These are phyloP conservation scores for Drosophila prostipennis DNA, from an alignment of 2,888 invertebrate species.

Conservation along the genomic window DNA sequence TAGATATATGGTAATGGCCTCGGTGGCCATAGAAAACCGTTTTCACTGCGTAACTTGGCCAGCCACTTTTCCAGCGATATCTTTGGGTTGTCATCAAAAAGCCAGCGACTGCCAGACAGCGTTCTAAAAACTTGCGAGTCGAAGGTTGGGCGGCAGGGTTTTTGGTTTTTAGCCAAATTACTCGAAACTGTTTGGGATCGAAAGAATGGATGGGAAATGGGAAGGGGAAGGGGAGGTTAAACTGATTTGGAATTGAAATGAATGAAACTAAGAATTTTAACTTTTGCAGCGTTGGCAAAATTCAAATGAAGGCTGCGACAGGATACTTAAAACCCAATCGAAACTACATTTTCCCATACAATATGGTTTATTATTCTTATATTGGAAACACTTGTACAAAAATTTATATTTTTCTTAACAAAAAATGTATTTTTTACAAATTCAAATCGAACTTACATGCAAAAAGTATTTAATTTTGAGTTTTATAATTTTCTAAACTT, in stretches of 20 bases:
- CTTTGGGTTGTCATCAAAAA: slow-evolving; percentile 69
- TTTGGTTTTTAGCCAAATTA: slow-evolving; percentile 79
- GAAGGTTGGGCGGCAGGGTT: slow-evolving; percentile 29
- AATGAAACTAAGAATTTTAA: slow-evolving; percentile 57
- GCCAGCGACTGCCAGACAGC: slow-evolving; percentile 56
- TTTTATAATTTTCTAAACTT: no score
- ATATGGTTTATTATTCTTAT: slow-evolving; percentile 4
- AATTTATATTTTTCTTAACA: not conserved
- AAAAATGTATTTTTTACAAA: not conserved
- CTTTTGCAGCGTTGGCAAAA: slow-evolving; percentile 70
- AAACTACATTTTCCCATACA: slow-evolving; percentile 25
- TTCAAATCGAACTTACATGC: no score
- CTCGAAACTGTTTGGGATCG: slow-evolving; percentile 42
- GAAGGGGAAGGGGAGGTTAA: not conserved
- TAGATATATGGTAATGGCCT: slow-evolving; percentile 69
- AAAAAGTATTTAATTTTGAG: no score
- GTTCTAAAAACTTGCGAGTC: slow-evolving; percentile 6
- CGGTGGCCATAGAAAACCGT: slow-evolving; percentile 63
- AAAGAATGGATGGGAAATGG: not conserved
- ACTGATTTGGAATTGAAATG: slow-evolving; percentile 70
- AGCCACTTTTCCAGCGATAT: slow-evolving; percentile 61
- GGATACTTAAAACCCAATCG: slow-evolving; percentile 19
- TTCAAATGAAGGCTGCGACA: slow-evolving; percentile 57
- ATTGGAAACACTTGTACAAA: not conserved
- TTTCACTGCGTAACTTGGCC: slow-evolving; percentile 52